phyloP scores from a whole-genome alignment of 1,140 invertebrate species.

The Drosophila bocqueti region DNA sequence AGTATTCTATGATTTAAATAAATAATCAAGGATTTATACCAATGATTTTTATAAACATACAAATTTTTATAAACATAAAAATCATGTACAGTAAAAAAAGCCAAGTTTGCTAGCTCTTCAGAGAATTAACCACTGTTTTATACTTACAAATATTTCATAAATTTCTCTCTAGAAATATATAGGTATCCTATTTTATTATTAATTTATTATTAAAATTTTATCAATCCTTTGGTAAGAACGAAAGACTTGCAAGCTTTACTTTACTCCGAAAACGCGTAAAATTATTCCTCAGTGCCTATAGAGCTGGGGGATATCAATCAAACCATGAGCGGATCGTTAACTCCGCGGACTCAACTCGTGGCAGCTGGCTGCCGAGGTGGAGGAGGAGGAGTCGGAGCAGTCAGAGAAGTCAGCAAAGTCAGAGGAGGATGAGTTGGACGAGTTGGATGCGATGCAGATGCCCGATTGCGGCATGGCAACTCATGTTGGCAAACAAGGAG shows the following conservation, averaged over 20 bases:
- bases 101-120: too few species aligned
- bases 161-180: background rate
- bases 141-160: background rate
- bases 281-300: background rate
- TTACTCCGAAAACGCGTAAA: background rate
- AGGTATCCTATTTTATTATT: too few species aligned
- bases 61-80: too few species aligned
- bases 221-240: background rate
- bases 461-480: slow-evolving; percentile 65
- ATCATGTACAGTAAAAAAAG: too few species aligned
- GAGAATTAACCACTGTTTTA: too few species aligned
- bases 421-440: background rate
- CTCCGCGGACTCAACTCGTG: slow-evolving; percentile 40
- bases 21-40: too few species aligned
- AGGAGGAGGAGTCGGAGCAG: background rate
- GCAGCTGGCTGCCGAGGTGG: slow-evolving; percentile 14
- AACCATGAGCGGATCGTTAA: slow-evolving; percentile 71
- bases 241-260: background rate
- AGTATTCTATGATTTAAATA: too few species aligned
- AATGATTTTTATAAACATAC: too few species aligned
- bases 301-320: slow-evolving; percentile 71
- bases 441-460: slow-evolving; percentile 41
- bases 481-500: slow-evolving; percentile 49
- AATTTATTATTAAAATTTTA: background rate
- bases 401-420: background rate